Evolutionary conservation across 2,113 vertebrate species (phyloP).

Genomic region (Abramis brama): DNA sequence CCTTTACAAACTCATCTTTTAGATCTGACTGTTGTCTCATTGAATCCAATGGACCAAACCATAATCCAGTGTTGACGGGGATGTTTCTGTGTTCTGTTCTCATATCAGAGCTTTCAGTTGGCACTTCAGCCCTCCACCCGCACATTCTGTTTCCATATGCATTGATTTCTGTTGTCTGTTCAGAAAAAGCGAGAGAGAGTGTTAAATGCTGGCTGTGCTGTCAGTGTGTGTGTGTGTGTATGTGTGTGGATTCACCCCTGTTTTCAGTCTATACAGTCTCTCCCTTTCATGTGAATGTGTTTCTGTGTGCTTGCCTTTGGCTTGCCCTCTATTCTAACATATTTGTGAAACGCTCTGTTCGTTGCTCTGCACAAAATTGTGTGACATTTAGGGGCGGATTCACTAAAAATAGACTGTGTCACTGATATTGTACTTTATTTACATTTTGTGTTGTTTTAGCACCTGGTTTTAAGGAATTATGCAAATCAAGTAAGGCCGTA

Average conservation of each 20-base stretch:
- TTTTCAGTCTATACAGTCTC: constrained; percentile 59
- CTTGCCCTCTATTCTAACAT: constrained; percentile 66
- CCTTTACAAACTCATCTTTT: constrained; percentile 15
- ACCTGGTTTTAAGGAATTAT: background rate
- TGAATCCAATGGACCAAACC: constrained; percentile 12
- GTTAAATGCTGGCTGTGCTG: constrained; percentile 22
- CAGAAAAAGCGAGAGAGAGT: constrained; percentile 20
- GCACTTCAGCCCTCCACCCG: background rate
- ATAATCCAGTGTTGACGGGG: constrained; percentile 31
- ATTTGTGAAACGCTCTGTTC: constrained; percentile 69
- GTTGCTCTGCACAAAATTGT: constrained; percentile 56
- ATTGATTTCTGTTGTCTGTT: constrained; percentile 22
- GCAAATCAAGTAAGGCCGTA: background rate
- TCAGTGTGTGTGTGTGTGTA: constrained; percentile 28
- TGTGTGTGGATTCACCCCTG: constrained; percentile 50
- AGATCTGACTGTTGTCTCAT: background rate
- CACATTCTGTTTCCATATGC: background rate
- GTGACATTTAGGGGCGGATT: background rate
- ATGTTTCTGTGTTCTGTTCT: constrained; percentile 10
- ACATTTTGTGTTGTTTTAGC: background rate
- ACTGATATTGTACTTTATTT: background rate
- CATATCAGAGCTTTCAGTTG: background rate
- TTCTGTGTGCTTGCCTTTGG: constrained; percentile 66
- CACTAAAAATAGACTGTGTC: background rate
- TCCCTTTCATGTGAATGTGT: constrained; percentile 54